Percentiles rank a stretch among this genome's conserved stretches.
Conservation (phyloP, 2,113 vertebrate genomes). For the Pseudorhombus dupliciocellatus region DNA sequence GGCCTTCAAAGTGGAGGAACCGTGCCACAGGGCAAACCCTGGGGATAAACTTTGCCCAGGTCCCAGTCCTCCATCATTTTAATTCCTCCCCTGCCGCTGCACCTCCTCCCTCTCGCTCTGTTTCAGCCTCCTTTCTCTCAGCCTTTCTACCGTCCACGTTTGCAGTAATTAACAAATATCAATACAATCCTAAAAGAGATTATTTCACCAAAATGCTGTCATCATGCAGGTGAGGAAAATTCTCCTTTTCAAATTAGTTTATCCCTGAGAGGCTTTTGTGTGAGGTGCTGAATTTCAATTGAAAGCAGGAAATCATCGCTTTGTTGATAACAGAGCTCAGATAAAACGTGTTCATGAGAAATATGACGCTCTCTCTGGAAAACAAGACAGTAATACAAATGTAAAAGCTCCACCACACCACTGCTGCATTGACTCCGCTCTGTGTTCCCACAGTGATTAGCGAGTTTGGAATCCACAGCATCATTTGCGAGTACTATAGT, state of each 20-base stretch:
- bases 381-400: background rate
- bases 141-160: background rate
- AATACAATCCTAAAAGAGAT: background rate
- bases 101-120: constrained; percentile 10
- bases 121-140: constrained; percentile 2
- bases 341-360: too few relatives aligned
- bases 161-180: constrained; percentile 6
- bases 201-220: constrained; percentile 10
- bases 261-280: constrained; percentile 25
- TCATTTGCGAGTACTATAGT: constrained; percentile 26
- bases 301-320: constrained; percentile 7
- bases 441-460: constrained; percentile 46
- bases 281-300: constrained; percentile 35
- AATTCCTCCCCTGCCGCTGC: constrained; percentile 43
- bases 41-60: constrained; percentile 58
- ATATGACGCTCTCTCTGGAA: background rate
- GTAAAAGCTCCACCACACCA: constrained; percentile 5
- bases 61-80: constrained; percentile 65
- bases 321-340: too few relatives aligned
- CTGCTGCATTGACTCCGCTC: background rate
- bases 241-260: constrained; percentile 28
- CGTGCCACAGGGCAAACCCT: constrained; percentile 50
- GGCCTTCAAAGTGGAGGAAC: constrained; percentile 43
- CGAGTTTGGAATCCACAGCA: constrained; percentile 46
- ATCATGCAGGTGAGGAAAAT: constrained; percentile 8